A percentile compares a stretch with the other conserved stretches of the same genome.
phyloP scores from a whole-genome alignment of 2,113 vertebrate species.

The Garra rufa region DNA sequence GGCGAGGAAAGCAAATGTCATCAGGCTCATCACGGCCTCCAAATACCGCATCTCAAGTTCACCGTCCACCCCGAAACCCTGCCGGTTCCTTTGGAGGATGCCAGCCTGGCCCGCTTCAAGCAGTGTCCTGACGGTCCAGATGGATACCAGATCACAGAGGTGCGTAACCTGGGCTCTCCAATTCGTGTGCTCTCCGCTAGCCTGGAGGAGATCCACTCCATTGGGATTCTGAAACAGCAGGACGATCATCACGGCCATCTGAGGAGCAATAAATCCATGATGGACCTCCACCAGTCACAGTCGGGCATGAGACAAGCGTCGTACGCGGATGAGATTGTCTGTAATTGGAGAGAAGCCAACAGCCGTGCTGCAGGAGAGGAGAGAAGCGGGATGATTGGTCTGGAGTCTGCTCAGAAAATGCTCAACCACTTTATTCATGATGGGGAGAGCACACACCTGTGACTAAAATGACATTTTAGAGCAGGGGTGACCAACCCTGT shows the following conservation, averaged over 20 bases:
- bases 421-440: conserved; percentile 68
- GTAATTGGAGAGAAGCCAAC: conserved; percentile 65
- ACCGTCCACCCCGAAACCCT: conserved; percentile 67
- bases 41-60: conserved; percentile 74
- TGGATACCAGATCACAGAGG: conserved; percentile 57
- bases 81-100: conserved; percentile 34
- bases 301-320: conserved; percentile 50
- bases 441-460: conserved; percentile 67
- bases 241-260: conserved; percentile 58
- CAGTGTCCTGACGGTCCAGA: conserved; percentile 59
- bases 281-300: conserved; percentile 68
- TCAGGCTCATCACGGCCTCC: conserved; percentile 50
- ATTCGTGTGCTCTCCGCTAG: conserved; percentile 75
- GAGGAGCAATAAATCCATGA: conserved; percentile 69
- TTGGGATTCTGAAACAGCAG: conserved; percentile 43
- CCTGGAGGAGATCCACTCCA: conserved; percentile 71
- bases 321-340: conserved; percentile 69
- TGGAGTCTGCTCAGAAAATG: conserved; percentile 71
- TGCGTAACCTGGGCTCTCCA: conserved; percentile 60
- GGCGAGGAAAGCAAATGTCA: conserved; percentile 60
- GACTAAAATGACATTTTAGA: conserved; percentile 16
- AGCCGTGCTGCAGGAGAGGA: conserved; percentile 32
- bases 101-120: conserved; percentile 49
- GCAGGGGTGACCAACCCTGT: no score
- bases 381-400: conserved; percentile 41